These are phyloP conservation scores for Gracilinanus agilis DNA, from an alignment of 2,113 vertebrate species.

Conservation along the genomic window DNA sequence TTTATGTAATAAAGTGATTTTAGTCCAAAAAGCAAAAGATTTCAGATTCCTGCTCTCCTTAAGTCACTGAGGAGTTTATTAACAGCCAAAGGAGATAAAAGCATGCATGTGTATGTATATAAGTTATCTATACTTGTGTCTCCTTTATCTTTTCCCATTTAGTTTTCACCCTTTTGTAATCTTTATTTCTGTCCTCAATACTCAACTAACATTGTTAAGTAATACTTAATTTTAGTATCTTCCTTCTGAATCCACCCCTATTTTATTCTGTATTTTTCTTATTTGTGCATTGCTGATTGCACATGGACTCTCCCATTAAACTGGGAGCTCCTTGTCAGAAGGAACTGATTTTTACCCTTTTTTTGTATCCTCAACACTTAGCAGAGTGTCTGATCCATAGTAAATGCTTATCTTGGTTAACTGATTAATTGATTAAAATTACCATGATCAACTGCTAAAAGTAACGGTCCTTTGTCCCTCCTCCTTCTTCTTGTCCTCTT, in stretches of 20 bases:
- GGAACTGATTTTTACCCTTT: no score
- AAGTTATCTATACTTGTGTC: not conserved
- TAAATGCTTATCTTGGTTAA: not conserved
- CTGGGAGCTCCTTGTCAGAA: no score
- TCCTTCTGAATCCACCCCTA: not conserved
- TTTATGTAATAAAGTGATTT: slow-evolving; percentile 10
- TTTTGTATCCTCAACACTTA: not conserved
- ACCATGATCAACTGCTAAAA: no score
- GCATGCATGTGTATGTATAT: not conserved
- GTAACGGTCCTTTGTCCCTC: not conserved
- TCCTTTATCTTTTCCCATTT: no score
- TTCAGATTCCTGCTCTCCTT: slow-evolving; percentile 22
- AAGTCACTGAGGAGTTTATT: slow-evolving; percentile 17
- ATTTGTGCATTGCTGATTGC: not conserved
- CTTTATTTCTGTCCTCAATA: not conserved
- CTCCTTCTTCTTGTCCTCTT: not conserved
- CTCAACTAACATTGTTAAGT: not conserved
- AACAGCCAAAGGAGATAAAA: not conserved
- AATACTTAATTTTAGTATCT: not conserved
- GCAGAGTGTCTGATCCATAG: no score
- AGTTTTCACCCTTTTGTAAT: not conserved
- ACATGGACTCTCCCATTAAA: not conserved
- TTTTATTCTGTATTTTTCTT: not conserved
- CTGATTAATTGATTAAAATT: not conserved
- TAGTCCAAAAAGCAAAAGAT: not conserved